These are phyloP conservation scores for Galbula dea DNA, from an alignment of 2,113 vertebrate genomes.

Conservation along the genomic window DNA sequence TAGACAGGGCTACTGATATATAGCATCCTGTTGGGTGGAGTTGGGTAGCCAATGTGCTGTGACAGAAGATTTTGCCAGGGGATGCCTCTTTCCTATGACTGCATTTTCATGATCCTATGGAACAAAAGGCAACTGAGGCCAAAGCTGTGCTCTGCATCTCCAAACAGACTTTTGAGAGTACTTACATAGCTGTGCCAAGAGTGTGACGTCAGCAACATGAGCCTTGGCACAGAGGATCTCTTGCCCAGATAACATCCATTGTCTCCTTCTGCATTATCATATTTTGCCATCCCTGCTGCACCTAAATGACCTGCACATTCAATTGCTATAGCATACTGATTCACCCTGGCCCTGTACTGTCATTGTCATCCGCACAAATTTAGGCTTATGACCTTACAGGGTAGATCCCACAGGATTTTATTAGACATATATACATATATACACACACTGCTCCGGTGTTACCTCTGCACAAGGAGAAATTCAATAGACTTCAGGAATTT, in stretches of 20 bases:
- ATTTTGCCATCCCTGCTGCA: background rate
- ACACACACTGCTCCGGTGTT: background rate
- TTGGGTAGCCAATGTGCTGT: background rate
- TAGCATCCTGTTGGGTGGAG: background rate
- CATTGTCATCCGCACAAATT: background rate
- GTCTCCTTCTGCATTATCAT: background rate
- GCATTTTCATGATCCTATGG: background rate
- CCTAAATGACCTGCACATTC: background rate
- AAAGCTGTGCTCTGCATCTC: background rate
- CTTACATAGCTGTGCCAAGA: background rate
- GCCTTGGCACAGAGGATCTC: background rate
- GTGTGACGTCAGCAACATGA: background rate
- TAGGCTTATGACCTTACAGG: background rate
- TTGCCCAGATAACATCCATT: background rate
- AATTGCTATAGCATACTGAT: background rate
- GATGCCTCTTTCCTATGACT: background rate
- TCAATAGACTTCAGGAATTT: background rate
- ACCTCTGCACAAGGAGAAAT: background rate
- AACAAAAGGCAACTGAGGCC: background rate
- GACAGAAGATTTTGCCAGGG: background rate
- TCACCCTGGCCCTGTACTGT: background rate
- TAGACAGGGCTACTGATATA: background rate
- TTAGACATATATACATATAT: background rate
- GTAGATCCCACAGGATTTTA: background rate
- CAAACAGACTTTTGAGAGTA: background rate